phyloP scores from a whole-genome alignment of 2,113 vertebrate genomes.

The Hymenochirus boettgeri region DNA sequence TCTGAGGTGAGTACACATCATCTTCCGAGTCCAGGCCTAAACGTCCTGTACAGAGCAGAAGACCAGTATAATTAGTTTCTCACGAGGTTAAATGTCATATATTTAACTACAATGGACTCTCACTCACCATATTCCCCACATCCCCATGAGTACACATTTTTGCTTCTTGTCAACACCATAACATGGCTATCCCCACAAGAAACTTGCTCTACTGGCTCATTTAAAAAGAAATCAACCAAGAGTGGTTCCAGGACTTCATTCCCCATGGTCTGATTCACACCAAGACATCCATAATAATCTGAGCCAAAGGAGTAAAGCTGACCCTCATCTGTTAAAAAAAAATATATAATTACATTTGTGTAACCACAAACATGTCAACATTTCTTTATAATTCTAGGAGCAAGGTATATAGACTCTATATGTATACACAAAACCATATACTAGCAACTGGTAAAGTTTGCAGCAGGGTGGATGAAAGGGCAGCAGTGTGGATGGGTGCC shows the following conservation, averaged over 20 bases:
- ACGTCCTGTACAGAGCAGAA: conserved; percentile 67
- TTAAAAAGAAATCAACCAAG: conserved; percentile 84
- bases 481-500: too few relatives aligned
- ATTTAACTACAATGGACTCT: neutral
- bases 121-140: conserved; percentile 89
- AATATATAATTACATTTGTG: too few relatives aligned
- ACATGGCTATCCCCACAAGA: conserved; percentile 96
- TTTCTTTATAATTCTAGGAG: too few relatives aligned
- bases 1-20: conserved; percentile 85
- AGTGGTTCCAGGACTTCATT: conserved; percentile 83
- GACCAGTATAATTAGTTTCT: conserved; percentile 22
- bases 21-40: conserved; percentile 95
- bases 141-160: conserved; percentile 90
- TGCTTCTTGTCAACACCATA: conserved; percentile 80
- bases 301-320: conserved; percentile 96
- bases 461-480: too few relatives aligned
- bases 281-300: conserved; percentile 96
- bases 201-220: conserved; percentile 81
- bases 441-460: too few relatives aligned
- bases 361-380: too few relatives aligned
- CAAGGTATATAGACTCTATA: too few relatives aligned
- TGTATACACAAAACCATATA: too few relatives aligned
- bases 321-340: conserved; percentile 78
- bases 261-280: conserved; percentile 71
- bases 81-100: neutral